Conservation (phyloP, 2,888 invertebrate species). For the Sinopyrophorus schimmeli region DNA sequence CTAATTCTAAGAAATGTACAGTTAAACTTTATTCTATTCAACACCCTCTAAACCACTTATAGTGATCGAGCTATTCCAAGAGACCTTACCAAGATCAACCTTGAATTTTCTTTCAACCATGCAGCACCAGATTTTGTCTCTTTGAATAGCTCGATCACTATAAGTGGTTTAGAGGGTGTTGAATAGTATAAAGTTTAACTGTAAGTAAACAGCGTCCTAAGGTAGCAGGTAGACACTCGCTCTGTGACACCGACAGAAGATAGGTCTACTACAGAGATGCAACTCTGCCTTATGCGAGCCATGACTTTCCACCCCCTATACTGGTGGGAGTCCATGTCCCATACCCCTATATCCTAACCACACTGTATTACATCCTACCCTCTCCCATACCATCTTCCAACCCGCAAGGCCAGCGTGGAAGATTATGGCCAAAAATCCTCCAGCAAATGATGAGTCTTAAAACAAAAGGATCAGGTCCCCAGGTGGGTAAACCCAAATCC, state of each 20-base stretch:
- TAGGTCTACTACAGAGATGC: slow-evolving; percentile 5
- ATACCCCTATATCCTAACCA: slow-evolving; percentile 1
- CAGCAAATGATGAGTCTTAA: slow-evolving; percentile 5
- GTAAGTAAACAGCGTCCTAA: too few relatives aligned
- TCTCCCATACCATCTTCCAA: slow-evolving; percentile 5
- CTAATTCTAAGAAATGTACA: too few relatives aligned
- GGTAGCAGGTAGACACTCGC: slow-evolving; percentile 5
- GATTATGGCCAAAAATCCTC: slow-evolving; percentile 5
- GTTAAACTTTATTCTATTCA: too few relatives aligned
- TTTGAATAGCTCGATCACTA: too few relatives aligned
- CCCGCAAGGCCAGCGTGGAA: slow-evolving; percentile 4
- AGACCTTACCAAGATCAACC: too few relatives aligned
- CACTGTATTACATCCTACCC: slow-evolving; percentile 1
- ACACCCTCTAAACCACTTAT: too few relatives aligned
- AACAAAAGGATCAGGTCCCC: slow-evolving; percentile 4
- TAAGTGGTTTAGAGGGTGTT: too few relatives aligned
- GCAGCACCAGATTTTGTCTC: too few relatives aligned
- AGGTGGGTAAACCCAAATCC: slow-evolving; percentile 5
- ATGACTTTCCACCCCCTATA: slow-evolving; percentile 1
- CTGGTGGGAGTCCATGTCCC: slow-evolving; percentile 1
- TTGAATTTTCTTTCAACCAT: too few relatives aligned
- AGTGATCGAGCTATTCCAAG: too few relatives aligned
- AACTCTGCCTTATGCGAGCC: slow-evolving; percentile 6
- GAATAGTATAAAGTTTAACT: too few relatives aligned
- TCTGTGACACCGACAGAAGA: slow-evolving; percentile 1